Base-by-base conservation (phyloP, 1,140 invertebrate genomes). In the Philotrypesis tridentata region DNA sequence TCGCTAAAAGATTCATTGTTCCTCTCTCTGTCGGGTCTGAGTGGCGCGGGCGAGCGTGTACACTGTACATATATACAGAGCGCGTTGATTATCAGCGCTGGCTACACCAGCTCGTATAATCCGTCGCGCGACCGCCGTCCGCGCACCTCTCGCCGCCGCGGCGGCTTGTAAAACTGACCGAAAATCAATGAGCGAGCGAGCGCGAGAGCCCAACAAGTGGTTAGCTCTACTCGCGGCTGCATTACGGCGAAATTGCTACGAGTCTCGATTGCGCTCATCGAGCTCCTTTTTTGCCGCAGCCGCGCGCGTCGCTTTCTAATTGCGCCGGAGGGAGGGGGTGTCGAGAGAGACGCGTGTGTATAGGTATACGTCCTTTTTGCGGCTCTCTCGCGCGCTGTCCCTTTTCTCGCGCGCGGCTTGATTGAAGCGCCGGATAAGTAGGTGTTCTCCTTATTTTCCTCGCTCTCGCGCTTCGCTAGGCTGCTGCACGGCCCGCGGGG, bases 121-220 rank as follows among this genome's bases (percentile, higher is more conserved):
- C 61, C 75, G 1, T 14, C 23, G 6, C 55, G 31, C 23, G 23
- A 14, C 33, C 27, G 23, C 9, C n/a, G 60, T 68, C 27, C 40
- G 17, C 40, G 17, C 55, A 8, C 23, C 63, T 72, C 75, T 60
- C 63, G 23, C 37, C 5, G 6, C 29, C 25, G 14, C 21, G 72
- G 76, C 67, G 72, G 76, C 67, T 74, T 78, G 79, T 76, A 67
- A 76, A 77, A 82, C 29, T 27, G 48, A 40, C 40, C 65, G 67
- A 76, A 86, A 86, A 85, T 85, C 83, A 75, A 85, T 84, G 83
- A 77, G 31, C 43, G n/a, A n/a, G 80, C 40, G 83, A 55, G 48
- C n/a, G 7, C 0, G 61, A 82, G n/a, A n/a, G n/a, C n/a, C 82
- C 86, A 87, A 87, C 86, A 87, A 87, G 86, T 87, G 84, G 86